A percentile compares a stretch with the other conserved stretches of the same genome.
phyloP scores from a whole-genome alignment of 2,113 vertebrate genomes.

The Scomber colias region DNA sequence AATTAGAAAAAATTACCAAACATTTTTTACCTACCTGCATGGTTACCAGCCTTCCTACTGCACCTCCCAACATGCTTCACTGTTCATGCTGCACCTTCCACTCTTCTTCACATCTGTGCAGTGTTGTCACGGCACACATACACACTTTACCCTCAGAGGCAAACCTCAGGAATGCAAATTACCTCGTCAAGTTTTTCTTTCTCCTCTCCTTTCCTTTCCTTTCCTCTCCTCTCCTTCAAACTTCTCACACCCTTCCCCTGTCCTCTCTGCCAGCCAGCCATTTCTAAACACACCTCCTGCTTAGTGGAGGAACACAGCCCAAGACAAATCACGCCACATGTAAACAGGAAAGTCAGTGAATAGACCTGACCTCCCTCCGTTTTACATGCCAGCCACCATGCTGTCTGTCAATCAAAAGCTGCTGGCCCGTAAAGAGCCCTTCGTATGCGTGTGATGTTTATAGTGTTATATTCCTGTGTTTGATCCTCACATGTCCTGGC shows the following conservation, averaged over 20 bases:
- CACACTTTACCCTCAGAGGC: conserved; percentile 30
- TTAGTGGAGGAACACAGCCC: conserved; percentile 41
- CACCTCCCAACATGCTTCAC: conserved; percentile 9
- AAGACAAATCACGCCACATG: conserved; percentile 57
- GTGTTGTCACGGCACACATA: conserved; percentile 57
- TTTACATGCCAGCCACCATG: conserved; percentile 55
- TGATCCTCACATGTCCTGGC: conserved; percentile 54
- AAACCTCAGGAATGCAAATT: conserved; percentile 69
- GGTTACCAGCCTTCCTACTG: not conserved
- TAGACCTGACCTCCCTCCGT: conserved; percentile 50
- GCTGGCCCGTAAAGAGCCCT: conserved; percentile 50
- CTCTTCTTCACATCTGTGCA: conserved; percentile 36
- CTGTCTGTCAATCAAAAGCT: conserved; percentile 67
- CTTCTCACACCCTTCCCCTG: conserved; percentile 27
- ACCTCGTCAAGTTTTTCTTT: conserved; percentile 3
- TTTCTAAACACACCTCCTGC: conserved; percentile 67
- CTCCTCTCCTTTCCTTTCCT: conserved; percentile 7
- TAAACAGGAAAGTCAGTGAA: conserved; percentile 82
- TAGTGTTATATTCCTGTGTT: conserved; percentile 56
- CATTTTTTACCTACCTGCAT: not conserved
- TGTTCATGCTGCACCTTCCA: conserved; percentile 2
- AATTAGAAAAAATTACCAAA: not conserved
- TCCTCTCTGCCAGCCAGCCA: conserved; percentile 56
- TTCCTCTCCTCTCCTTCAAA: too few species aligned
- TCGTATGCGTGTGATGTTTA: conserved; percentile 69